Conservation (phyloP, 2,113 vertebrate species). For the Mobula birostris region DNA sequence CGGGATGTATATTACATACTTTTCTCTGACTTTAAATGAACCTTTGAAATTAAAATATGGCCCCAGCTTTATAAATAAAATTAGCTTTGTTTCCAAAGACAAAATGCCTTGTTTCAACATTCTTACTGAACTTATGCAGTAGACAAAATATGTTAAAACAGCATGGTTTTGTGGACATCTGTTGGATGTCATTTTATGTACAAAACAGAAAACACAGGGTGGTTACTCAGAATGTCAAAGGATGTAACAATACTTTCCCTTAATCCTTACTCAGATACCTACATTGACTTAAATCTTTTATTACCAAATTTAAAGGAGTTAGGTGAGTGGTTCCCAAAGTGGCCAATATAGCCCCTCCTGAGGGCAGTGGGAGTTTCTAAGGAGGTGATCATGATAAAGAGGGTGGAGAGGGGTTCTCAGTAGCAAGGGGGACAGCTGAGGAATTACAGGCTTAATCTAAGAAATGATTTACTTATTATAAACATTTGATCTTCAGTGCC, state of each 20-base stretch:
- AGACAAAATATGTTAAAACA: not conserved
- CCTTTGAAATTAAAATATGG: not conserved
- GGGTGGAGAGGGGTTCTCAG: too few relatives aligned
- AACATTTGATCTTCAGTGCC: too few relatives aligned
- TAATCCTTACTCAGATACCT: not conserved
- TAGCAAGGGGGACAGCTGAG: too few relatives aligned
- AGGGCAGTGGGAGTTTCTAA: too few relatives aligned
- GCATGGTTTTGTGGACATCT: not conserved
- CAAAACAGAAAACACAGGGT: not conserved
- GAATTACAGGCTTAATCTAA: too few relatives aligned
- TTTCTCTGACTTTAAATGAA: too few relatives aligned
- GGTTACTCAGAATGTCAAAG: not conserved
- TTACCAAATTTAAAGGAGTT: not conserved
- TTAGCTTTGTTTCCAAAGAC: not conserved
- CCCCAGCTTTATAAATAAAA: not conserved
- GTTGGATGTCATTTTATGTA: not conserved
- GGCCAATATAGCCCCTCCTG: too few relatives aligned
- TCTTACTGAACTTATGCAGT: not conserved
- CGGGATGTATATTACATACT: too few relatives aligned
- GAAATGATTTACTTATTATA: too few relatives aligned
- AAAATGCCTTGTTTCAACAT: not conserved
- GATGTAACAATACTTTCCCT: not conserved
- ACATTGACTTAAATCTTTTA: not conserved
- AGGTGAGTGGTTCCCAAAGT: not conserved
- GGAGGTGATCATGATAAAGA: too few relatives aligned